Evolutionary conservation across 2,113 vertebrate species (phyloP).

Genomic region (Corythornis cristatus): DNA sequence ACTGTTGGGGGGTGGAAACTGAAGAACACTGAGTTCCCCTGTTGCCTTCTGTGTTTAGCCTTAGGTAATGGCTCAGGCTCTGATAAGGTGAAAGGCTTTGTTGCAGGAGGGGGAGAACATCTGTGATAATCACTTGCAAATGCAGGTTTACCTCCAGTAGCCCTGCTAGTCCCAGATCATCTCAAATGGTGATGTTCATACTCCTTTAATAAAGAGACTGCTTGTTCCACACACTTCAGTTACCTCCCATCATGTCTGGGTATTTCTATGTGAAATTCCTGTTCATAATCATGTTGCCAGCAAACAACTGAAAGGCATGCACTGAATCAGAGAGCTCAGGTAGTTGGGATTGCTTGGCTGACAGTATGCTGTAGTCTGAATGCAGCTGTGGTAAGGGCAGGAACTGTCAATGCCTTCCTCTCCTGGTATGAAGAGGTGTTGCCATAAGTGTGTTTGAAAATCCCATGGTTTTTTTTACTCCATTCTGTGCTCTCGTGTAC

Average conservation of each 20-base stretch:
- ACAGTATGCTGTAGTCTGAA: background rate
- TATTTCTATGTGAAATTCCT: background rate
- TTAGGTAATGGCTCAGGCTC: background rate
- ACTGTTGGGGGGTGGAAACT: accelerated
- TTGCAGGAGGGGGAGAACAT: background rate
- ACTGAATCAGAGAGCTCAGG: background rate
- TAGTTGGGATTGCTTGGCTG: background rate
- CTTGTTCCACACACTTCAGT: background rate
- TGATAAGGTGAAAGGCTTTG: background rate
- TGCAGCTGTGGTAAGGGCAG: background rate
- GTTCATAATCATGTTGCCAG: background rate
- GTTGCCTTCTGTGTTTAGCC: background rate
- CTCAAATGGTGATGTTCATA: background rate
- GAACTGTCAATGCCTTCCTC: background rate
- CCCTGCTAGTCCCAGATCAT: background rate
- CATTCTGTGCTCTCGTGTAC: background rate
- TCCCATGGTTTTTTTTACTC: background rate
- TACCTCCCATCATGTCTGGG: background rate
- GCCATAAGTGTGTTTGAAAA: background rate
- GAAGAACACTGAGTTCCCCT: background rate
- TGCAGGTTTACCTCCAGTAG: background rate
- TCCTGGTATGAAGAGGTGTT: too few species aligned
- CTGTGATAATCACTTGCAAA: background rate
- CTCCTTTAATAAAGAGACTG: background rate
- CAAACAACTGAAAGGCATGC: background rate